Conservation (phyloP, 1,140 invertebrate genomes). For the Teleogryllus occipitalis region DNA sequence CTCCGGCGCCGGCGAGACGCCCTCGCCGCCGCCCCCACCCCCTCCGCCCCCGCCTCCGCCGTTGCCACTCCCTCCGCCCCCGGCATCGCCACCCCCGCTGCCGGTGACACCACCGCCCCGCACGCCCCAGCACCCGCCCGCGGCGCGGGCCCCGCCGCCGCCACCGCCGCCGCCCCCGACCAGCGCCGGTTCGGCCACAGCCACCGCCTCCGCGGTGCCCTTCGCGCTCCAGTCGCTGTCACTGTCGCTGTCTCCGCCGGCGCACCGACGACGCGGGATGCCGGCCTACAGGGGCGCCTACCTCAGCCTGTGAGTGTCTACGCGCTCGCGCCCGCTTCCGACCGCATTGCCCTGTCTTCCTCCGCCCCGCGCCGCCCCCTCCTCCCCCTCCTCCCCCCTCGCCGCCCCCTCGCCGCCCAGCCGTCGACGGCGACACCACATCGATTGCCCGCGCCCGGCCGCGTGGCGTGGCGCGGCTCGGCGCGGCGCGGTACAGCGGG, state of each 20-base stretch:
- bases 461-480: too few species aligned
- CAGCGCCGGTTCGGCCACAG: background rate
- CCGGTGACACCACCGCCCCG: conserved; percentile 26
- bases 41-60: conserved; percentile 32
- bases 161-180: conserved; percentile 23
- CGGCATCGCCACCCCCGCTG: background rate
- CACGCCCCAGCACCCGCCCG: too few species aligned
- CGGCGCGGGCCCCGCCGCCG: conserved; percentile 23
- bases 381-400: background rate
- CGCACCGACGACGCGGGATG: conserved; percentile 21
- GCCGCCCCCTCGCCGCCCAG: too few species aligned
- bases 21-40: conserved; percentile 22
- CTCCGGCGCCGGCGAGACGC: background rate
- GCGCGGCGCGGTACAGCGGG: too few species aligned
- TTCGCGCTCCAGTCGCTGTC: conserved; percentile 14
- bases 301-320: conserved; percentile 21
- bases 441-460: too few species aligned
- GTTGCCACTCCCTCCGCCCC: conserved; percentile 29
- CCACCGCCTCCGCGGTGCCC: background rate
- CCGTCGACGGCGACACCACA: background rate
- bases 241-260: conserved; percentile 20
- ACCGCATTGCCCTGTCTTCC: background rate
- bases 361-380: background rate
- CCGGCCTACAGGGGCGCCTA: conserved; percentile 22
- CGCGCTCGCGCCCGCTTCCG: background rate